Evolutionary conservation across 2,113 vertebrate species (phyloP).

Genomic region (Lethenteron reissneri): DNA sequence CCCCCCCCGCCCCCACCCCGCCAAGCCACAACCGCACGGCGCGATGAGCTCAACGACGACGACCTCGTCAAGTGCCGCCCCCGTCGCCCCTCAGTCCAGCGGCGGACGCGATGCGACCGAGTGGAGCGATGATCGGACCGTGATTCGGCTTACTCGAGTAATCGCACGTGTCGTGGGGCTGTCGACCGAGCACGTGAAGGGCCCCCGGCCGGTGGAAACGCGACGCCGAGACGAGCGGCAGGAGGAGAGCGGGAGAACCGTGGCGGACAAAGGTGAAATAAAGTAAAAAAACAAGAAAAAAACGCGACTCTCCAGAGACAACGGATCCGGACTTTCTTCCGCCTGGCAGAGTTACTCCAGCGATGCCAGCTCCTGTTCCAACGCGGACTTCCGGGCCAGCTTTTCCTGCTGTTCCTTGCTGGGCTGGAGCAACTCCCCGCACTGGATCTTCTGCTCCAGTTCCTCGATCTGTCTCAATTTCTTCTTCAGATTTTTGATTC

Average conservation of each 20-base stretch:
- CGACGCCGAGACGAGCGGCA: background rate
- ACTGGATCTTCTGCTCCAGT: slow-evolving; percentile 52
- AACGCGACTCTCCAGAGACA: background rate
- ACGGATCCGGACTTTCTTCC: background rate
- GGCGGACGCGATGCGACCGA: no score
- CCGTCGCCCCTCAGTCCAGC: no score
- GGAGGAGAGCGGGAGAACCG: background rate
- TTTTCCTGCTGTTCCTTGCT: slow-evolving; percentile 71
- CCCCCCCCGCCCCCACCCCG: no score
- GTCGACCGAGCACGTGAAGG: no score
- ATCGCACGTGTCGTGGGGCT: no score
- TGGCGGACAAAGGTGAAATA: background rate
- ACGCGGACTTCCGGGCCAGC: slow-evolving; percentile 30
- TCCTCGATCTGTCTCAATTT: slow-evolving; percentile 75
- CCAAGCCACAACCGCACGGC: no score
- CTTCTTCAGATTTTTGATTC: slow-evolving; percentile 65
- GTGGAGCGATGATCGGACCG: no score
- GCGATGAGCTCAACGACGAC: no score
- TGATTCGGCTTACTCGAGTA: no score
- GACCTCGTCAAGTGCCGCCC: no score
- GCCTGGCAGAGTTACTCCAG: slow-evolving; percentile 20
- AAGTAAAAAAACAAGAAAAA: background rate
- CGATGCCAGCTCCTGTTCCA: slow-evolving; percentile 43
- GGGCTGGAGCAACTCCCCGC: slow-evolving; percentile 45
- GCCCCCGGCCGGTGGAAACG: no score